Evolutionary conservation across 64 coral and sea anemone genomes (phyloP).

Genomic region (Porites australiensis): DNA sequence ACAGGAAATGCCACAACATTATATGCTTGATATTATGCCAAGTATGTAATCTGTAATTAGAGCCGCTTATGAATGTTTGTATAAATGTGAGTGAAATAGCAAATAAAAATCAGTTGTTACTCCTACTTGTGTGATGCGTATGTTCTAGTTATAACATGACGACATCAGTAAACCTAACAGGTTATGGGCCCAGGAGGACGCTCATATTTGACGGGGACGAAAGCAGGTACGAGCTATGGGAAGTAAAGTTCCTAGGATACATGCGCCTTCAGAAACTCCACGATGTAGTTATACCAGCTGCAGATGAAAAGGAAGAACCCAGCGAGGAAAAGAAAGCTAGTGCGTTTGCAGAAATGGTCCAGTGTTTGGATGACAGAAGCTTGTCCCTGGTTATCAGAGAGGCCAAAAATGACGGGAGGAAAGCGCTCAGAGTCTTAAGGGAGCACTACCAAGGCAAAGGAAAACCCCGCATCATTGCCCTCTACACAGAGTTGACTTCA

Average conservation of each 20-base stretch:
- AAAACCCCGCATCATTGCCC: constrained; percentile 9
- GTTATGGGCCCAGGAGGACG: too few relatives aligned
- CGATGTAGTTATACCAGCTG: constrained; percentile 4
- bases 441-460: constrained; percentile 30
- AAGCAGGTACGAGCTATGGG: constrained; percentile 39
- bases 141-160: too few relatives aligned
- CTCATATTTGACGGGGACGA: too few relatives aligned
- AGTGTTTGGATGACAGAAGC: constrained; percentile 20
- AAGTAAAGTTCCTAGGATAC: constrained; percentile 18
- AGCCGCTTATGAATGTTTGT: too few relatives aligned
- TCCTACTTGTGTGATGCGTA: too few relatives aligned
- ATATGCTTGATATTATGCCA: too few relatives aligned
- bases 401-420: constrained; percentile 31
- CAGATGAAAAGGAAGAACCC: constrained; percentile 19
- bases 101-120: too few relatives aligned
- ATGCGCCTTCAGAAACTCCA: constrained; percentile 35
- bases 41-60: too few relatives aligned
- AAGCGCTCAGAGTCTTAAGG: constrained; percentile 28
- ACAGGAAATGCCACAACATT: too few relatives aligned
- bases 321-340: constrained; percentile 20
- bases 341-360: constrained; percentile 23
- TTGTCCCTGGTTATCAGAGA: constrained; percentile 38
- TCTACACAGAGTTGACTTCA: constrained; percentile 27
- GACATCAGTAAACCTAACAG: too few relatives aligned
- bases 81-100: too few relatives aligned